A percentile compares a stretch with the other conserved stretches of the same genome.
Evolutionary conservation across 2,113 vertebrate species (phyloP).

Genomic region (Okapia johnstoni): DNA sequence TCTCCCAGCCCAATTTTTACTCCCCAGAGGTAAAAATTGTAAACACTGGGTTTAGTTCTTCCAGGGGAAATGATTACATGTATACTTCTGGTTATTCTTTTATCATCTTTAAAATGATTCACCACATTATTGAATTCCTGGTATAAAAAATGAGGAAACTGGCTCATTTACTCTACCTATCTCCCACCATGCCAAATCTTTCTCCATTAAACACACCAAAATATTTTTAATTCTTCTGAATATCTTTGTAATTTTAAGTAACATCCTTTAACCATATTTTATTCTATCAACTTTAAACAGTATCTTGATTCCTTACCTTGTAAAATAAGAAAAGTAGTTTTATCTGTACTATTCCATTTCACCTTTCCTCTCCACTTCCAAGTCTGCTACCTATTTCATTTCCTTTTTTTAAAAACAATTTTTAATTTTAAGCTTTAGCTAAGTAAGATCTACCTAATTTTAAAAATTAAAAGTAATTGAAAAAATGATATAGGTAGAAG

Average conservation of each 20-base stretch:
- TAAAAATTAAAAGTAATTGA: neutral
- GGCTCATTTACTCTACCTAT: neutral
- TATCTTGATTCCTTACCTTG: neutral
- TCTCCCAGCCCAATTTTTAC: neutral
- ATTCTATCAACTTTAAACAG: neutral
- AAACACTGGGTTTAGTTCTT: neutral
- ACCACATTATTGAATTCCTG: neutral
- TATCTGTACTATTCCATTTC: neutral
- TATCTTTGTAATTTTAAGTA: neutral
- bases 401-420: neutral
- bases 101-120: neutral
- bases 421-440: neutral
- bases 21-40: neutral
- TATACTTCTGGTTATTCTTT: neutral
- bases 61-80: neutral
- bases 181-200: neutral
- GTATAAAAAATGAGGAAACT: neutral
- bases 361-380: neutral
- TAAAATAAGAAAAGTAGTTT: neutral
- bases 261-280: neutral
- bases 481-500: neutral
- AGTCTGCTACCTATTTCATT: neutral
- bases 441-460: neutral
- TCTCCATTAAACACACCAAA: neutral
- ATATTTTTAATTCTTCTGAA: neutral